Evolutionary conservation across 2,888 invertebrate genomes (phyloP), one percentile per base, ranked within the genome.

Genomic region (Parnassius smintheus): DNA sequence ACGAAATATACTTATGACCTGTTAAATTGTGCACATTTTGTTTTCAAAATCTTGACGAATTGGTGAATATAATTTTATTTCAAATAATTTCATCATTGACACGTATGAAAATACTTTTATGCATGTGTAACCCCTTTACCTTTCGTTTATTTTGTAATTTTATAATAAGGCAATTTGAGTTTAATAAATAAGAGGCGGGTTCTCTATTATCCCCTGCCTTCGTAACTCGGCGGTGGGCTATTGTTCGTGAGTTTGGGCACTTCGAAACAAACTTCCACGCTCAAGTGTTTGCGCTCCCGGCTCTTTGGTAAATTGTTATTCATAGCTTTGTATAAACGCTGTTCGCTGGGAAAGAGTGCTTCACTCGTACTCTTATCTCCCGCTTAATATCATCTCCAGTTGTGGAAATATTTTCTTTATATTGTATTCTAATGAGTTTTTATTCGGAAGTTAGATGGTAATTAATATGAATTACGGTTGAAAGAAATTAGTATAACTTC

Each of bases 231-330:
- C 71, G 85, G 79, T 73, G 73, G 79, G 81, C 86, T 84, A 87
- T 90, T 90, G 87, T 89, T 86, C 85, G 76, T 74, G 83, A 86
- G 84, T 90, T 87, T 83, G 83, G 89, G 88, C 80, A 85, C 91
- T 90, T 86, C 79, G 82, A 80, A 88, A 89, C 87, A 89, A 91
- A 91, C 83, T 91, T 90, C 83, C 74, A 78, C 80, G 79, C 81
- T 86, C 85, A 84, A 91, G 88, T 89, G 86, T 88, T 88, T 87
- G 87, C 81, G 84, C 85, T 86, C 81, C 80, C 82, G 85, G 84
- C 88, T 88, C 88, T 86, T 86, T 83, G 82, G 84, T 86, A 88
- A 88, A 91, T 91, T 91, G 88, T 91, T 91, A 89, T 91, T 91
- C 91, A 90, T 90, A 88, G 89, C 88, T 88, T 86, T 84, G 83